Evolutionary conservation across 2,113 vertebrate genomes (phyloP).

Genomic region (Aldabrachelys gigantea): DNA sequence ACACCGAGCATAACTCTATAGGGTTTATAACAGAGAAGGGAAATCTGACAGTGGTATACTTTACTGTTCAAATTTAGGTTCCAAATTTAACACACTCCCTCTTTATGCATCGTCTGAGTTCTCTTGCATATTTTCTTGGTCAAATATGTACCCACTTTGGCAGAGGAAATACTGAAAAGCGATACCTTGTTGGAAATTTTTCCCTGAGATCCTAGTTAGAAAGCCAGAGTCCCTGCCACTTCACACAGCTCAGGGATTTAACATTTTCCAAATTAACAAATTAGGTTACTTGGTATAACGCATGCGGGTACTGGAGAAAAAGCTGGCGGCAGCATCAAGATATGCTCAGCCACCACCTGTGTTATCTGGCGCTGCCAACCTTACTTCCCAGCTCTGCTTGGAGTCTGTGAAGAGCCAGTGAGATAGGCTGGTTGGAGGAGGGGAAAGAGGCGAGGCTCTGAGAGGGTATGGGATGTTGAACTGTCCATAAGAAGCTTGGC

Average conservation of each 20-base stretch:
- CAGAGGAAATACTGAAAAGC: neutral
- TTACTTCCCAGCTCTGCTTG: neutral
- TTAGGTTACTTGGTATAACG: neutral
- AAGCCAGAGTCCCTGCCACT: neutral
- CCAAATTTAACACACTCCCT: neutral
- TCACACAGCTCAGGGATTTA: neutral
- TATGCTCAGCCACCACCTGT: neutral
- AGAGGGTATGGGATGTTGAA: neutral
- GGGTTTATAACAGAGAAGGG: neutral
- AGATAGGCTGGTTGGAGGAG: neutral
- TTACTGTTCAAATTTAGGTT: neutral
- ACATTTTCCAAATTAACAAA: neutral
- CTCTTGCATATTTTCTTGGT: neutral
- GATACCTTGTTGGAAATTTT: neutral
- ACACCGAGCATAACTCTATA: neutral
- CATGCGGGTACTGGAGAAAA: neutral
- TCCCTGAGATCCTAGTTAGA: neutral
- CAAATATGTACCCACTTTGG: neutral
- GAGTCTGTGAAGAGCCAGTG: neutral
- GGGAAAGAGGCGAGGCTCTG: neutral
- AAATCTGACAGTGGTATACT: neutral
- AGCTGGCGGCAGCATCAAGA: neutral
- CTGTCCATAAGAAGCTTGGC: neutral
- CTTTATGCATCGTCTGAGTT: neutral
- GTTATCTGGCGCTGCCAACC: neutral